Conservation (phyloP, 2,888 invertebrate species). For the Epirrita christyi region DNA sequence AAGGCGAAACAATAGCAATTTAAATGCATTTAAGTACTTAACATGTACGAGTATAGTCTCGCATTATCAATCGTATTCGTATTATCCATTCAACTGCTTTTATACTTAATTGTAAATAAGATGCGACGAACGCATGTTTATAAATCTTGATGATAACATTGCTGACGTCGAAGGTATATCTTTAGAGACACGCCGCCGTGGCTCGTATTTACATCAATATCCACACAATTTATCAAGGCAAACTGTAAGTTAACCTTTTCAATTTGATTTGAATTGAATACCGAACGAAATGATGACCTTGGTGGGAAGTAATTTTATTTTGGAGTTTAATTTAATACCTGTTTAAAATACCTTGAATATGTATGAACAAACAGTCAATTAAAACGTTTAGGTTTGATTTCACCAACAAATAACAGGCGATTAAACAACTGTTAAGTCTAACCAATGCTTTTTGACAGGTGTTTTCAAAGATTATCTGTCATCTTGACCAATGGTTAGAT, state of each 20-base stretch:
- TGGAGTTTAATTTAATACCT: too few species aligned
- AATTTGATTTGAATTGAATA: conserved; percentile 9
- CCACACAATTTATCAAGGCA: conserved; percentile 39
- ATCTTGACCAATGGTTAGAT: too few species aligned
- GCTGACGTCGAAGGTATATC: conserved; percentile 41
- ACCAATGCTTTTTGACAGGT: too few species aligned
- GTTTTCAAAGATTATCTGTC: too few species aligned
- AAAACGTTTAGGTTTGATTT: too few species aligned
- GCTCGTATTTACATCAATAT: conserved; percentile 38
- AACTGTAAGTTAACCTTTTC: conserved; percentile 19
- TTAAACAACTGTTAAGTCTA: too few species aligned
- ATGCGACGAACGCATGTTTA: conserved; percentile 56
- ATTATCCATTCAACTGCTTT: conserved; percentile 54
- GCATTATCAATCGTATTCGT: conserved; percentile 50
- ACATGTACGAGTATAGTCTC: conserved; percentile 46
- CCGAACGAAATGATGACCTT: background rate
- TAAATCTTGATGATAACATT: conserved; percentile 52
- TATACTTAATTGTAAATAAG: conserved; percentile 53
- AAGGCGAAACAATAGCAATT: conserved; percentile 54
- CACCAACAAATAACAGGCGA: too few species aligned
- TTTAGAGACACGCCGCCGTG: conserved; percentile 36
- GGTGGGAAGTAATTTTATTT: background rate
- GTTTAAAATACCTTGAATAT: too few species aligned
- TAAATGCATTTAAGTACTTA: conserved; percentile 47
- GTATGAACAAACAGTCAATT: background rate